Evolutionary conservation across 1,140 invertebrate species (phyloP).

Genomic region (Caenorhabditis tropicalis): DNA sequence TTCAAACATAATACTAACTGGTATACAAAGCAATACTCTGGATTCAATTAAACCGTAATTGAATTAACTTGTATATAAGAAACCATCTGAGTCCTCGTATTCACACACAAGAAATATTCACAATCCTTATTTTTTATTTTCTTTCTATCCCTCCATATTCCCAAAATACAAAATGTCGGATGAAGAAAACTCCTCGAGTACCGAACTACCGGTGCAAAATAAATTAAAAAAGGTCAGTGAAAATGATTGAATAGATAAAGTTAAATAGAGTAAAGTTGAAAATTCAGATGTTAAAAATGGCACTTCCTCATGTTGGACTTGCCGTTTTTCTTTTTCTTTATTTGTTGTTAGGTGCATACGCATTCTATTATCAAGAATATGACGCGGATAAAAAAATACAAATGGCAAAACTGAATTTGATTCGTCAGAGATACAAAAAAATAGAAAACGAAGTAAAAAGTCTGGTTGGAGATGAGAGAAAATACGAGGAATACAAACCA

Average conservation of each 20-base stretch:
- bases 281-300: conserved; percentile 58
- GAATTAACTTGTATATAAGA: too few species aligned
- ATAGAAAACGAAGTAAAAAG: conserved; percentile 16
- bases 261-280: background rate
- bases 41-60: too few species aligned
- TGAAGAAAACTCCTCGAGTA: conserved; percentile 25
- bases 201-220: conserved; percentile 37
- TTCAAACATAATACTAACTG: too few species aligned
- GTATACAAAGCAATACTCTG: too few species aligned
- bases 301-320: conserved; percentile 57
- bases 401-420: conserved; percentile 40
- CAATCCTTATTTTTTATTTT: background rate
- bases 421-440: conserved; percentile 20
- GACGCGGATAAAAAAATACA: conserved; percentile 50
- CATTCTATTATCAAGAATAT: conserved; percentile 54
- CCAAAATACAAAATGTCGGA: background rate
- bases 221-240: conserved; percentile 24
- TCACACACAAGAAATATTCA: too few species aligned
- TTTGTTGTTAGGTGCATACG: conserved; percentile 51
- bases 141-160: background rate
- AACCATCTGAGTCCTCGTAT: too few species aligned
- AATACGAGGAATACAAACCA: conserved; percentile 12
- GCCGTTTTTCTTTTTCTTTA: conserved; percentile 57
- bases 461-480: background rate
- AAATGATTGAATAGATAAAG: background rate